Evolutionary conservation across 2,888 invertebrate genomes (phyloP).

Genomic region (Oxystoma pomonae): DNA sequence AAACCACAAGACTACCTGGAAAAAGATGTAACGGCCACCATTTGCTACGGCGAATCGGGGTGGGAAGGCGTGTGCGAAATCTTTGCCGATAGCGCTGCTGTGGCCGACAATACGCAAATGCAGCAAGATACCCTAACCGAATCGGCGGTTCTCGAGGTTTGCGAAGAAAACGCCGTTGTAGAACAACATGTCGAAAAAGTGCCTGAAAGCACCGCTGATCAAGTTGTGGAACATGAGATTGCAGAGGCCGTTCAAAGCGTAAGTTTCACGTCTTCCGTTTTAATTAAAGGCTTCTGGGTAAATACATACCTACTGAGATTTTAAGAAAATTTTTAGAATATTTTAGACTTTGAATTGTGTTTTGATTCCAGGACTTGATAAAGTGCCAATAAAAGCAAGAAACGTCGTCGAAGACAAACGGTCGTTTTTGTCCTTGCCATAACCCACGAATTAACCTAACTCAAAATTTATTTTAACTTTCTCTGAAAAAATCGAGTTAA

Average conservation of each 20-base stretch:
- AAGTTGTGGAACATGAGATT: not conserved
- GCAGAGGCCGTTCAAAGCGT: not conserved
- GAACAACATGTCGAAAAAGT: not conserved
- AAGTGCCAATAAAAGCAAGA: no score
- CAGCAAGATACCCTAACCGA: not conserved
- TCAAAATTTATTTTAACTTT: no score
- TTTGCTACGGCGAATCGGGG: conserved; percentile 52
- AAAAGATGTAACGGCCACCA: conserved; percentile 53
- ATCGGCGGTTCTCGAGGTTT: not conserved
- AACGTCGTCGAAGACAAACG: no score
- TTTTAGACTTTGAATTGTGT: no score
- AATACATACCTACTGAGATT: no score
- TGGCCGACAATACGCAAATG: not conserved
- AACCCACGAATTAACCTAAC: no score
- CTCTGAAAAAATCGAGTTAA: no score
- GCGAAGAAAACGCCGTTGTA: not conserved
- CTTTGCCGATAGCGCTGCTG: not conserved
- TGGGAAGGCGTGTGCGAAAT: conserved; percentile 46
- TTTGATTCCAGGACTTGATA: no score
- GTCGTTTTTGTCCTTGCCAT: no score
- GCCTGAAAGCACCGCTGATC: conserved; percentile 1
- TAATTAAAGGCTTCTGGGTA: no score
- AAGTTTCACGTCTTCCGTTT: no score
- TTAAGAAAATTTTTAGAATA: no score
- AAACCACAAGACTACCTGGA: conserved; percentile 48